These are phyloP conservation scores for Myripristis jacobus DNA, from an alignment of 2,797 vertebrate genomes.

Conservation along the genomic window DNA sequence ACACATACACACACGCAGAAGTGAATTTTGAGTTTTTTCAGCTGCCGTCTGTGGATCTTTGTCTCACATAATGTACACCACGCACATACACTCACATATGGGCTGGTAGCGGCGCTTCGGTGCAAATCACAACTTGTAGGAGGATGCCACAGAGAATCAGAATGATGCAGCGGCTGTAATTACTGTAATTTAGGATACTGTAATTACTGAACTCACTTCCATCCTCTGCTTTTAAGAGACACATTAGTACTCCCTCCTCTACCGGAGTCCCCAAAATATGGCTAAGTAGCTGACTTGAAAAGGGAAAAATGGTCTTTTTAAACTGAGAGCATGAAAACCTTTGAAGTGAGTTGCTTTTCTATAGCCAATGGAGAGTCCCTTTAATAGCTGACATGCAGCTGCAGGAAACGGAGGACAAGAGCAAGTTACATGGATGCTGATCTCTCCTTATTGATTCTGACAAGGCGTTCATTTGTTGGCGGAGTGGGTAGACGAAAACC, in stretches of 20 bases:
- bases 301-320: constrained; percentile 43
- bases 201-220: constrained; percentile 74
- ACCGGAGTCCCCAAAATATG: constrained; percentile 56
- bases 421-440: constrained; percentile 33
- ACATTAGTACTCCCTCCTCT: constrained; percentile 56
- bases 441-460: constrained; percentile 54
- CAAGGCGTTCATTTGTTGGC: constrained; percentile 31
- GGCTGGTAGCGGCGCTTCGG: constrained; percentile 20
- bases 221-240: constrained; percentile 70
- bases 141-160: constrained; percentile 53
- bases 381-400: constrained; percentile 60
- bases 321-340: constrained; percentile 33
- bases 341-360: constrained; percentile 50
- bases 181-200: constrained; percentile 68
- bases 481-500: constrained; percentile 14
- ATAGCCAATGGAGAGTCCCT: constrained; percentile 48
- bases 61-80: constrained; percentile 15
- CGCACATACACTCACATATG: constrained; percentile 7
- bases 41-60: constrained; percentile 38
- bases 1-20: background rate
- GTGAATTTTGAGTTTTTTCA: constrained; percentile 32
- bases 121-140: constrained; percentile 43
- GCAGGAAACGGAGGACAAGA: constrained; percentile 55
- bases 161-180: constrained; percentile 63
- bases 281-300: constrained; percentile 61